Conservation (phyloP, 1,140 invertebrate species). For the Pseudoatta argentina region DNA sequence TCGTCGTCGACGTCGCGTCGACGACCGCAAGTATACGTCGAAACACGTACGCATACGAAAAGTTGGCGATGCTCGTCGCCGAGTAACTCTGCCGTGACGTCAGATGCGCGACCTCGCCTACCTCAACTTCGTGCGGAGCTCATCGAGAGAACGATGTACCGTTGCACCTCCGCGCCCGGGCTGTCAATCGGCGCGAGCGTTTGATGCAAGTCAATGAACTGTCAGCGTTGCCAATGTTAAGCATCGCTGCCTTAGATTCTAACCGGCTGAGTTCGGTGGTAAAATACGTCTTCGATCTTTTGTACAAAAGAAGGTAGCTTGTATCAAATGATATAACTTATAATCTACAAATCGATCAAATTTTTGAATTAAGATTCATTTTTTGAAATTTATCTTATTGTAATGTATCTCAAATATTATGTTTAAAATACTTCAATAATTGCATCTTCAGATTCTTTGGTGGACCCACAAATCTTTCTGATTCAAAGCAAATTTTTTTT, state of each 20-base stretch:
- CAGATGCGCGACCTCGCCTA: constrained; percentile 84
- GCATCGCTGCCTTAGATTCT: constrained; percentile 30
- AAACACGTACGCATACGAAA: constrained; percentile 71
- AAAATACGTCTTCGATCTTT: constrained; percentile 12
- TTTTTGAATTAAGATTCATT: constrained; percentile 4
- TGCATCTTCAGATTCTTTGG: background rate
- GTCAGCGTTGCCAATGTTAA: constrained; percentile 74
- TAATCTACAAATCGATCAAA: background rate
- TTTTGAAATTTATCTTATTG: background rate
- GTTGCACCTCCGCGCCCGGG: constrained; percentile 79
- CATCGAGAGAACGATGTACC: constrained; percentile 81
- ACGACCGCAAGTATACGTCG: constrained; percentile 67
- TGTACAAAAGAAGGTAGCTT: background rate
- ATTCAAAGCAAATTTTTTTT: background rate
- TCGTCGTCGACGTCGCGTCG: constrained; percentile 20
- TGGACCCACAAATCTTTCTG: background rate
- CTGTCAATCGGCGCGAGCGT: constrained; percentile 75
- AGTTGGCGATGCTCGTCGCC: constrained; percentile 75
- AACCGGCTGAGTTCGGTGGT: background rate
- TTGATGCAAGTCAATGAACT: constrained; percentile 77
- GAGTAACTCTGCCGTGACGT: constrained; percentile 82
- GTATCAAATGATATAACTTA: background rate
- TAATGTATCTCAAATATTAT: background rate
- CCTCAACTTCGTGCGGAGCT: constrained; percentile 82
- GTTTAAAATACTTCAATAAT: background rate